Evolutionary conservation across 1,140 invertebrate species (phyloP).

Genomic region (Drosophila fuyamai): DNA sequence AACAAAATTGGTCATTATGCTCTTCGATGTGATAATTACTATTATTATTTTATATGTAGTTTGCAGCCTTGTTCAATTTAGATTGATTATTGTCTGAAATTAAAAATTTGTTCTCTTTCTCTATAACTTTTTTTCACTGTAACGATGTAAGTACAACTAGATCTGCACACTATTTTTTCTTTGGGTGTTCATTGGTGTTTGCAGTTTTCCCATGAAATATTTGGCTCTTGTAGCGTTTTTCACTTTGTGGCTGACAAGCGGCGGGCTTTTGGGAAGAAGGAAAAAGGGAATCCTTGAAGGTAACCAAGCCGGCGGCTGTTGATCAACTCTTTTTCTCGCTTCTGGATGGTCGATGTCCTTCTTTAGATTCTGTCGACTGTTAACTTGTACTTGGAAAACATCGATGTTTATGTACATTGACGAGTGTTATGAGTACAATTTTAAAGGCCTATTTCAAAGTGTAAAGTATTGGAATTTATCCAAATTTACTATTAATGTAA

Average conservation of each 20-base stretch:
- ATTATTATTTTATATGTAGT: background rate
- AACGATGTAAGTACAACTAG: slow-evolving; percentile 1
- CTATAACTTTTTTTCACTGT: background rate
- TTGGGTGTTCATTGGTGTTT: slow-evolving; percentile 24
- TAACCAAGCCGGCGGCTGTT: slow-evolving; percentile 48
- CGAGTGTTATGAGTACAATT: too few relatives aligned
- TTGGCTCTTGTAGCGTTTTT: slow-evolving; percentile 74
- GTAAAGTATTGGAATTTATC: too few relatives aligned
- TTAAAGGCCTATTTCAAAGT: too few relatives aligned
- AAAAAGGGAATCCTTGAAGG: slow-evolving; percentile 31
- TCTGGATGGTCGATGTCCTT: background rate
- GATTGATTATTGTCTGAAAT: background rate
- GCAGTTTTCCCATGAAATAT: slow-evolving; percentile 69
- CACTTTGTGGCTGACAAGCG: slow-evolving; percentile 55
- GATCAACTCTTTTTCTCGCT: slow-evolving; percentile 18
- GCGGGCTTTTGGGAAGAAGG: slow-evolving; percentile 15
- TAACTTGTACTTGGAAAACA: background rate
- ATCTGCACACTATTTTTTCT: slow-evolving; percentile 15
- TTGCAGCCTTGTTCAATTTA: too few relatives aligned
- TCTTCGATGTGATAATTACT: background rate
- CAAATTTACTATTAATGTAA: too few relatives aligned
- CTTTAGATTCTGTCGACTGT: background rate
- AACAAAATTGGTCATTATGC: background rate
- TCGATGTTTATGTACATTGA: background rate
- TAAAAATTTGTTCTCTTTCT: too few relatives aligned